Percentiles rank a stretch among this genome's conserved stretches.
phyloP scores from a whole-genome alignment of 1,140 invertebrate genomes.

The Drosophila micromelanica region DNA sequence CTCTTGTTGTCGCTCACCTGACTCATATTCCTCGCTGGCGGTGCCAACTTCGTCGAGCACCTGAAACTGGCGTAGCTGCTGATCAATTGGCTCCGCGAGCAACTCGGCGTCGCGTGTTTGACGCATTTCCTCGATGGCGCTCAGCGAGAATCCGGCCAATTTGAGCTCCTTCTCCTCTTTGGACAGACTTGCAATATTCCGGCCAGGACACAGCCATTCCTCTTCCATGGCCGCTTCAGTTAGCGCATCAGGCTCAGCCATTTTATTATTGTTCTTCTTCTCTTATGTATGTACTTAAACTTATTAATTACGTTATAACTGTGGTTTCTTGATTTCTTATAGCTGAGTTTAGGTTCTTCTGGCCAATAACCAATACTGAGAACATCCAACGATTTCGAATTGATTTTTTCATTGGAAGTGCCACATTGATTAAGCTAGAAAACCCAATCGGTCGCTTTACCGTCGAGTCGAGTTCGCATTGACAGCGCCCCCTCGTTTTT shows the following conservation, averaged over 20 bases:
- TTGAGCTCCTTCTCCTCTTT: conserved; percentile 69
- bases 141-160: conserved; percentile 77
- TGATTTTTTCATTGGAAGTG: conserved; percentile 78
- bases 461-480: conserved; percentile 18
- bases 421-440: conserved; percentile 83
- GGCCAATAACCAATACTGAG: conserved; percentile 83
- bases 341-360: conserved; percentile 64
- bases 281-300: conserved; percentile 13
- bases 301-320: conserved; percentile 12
- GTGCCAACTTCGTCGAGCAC: conserved; percentile 90
- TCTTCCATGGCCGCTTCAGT: conserved; percentile 1
- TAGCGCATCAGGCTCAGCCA: conserved; percentile 30
- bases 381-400: conserved; percentile 81
- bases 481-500: neutral
- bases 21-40: conserved; percentile 85
- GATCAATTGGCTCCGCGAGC: conserved; percentile 61
- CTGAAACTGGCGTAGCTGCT: conserved; percentile 88
- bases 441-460: conserved; percentile 34
- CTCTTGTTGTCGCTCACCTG: conserved; percentile 85
- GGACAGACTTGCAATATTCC: too few species aligned
- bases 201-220: too few species aligned
- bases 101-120: conserved; percentile 67
- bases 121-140: conserved; percentile 81
- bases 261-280: conserved; percentile 29
- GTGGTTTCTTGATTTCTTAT: conserved; percentile 39